phyloP scores from a whole-genome alignment of 2,113 vertebrate genomes.

The Eretmochelys imbricata region DNA sequence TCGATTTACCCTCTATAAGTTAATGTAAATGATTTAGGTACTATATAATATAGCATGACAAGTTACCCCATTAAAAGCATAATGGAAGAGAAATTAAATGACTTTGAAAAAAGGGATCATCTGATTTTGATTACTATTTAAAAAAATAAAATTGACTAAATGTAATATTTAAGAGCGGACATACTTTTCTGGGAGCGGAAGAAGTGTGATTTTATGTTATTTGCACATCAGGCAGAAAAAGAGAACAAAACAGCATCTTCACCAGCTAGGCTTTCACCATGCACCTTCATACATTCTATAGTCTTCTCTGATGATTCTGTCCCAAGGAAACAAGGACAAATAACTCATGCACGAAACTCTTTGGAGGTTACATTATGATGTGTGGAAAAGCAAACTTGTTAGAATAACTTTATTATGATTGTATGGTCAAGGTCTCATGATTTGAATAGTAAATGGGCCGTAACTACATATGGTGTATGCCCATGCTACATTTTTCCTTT shows the following conservation, averaged over 20 bases:
- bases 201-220: not conserved
- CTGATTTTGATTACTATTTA: not conserved
- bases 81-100: not conserved
- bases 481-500: not conserved
- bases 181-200: not conserved
- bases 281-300: not conserved
- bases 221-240: not conserved
- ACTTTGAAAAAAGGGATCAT: not conserved
- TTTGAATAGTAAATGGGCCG: not conserved
- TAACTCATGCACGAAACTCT: not conserved
- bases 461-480: rapidly evolving
- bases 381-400: not conserved
- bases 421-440: not conserved
- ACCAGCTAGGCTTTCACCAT: not conserved
- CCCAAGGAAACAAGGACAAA: not conserved
- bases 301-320: not conserved
- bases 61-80: not conserved
- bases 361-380: not conserved
- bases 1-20: not conserved
- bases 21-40: not conserved
- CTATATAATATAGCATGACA: not conserved
- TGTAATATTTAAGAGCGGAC: not conserved
- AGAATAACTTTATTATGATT: not conserved
- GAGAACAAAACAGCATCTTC: not conserved
- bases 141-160: not conserved